phyloP scores from a whole-genome alignment of 1,140 invertebrate genomes.

The Acromyrmex heyeri region DNA sequence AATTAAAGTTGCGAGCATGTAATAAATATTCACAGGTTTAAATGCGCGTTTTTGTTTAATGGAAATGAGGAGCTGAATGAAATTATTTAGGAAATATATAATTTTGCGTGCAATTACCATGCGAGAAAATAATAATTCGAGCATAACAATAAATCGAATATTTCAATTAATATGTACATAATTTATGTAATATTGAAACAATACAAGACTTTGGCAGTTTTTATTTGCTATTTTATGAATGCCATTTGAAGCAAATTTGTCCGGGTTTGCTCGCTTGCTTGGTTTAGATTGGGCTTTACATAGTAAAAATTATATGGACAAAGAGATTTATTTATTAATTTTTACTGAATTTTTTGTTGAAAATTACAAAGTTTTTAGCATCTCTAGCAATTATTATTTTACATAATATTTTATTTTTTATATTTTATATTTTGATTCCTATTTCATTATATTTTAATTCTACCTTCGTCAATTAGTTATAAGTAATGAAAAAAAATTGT shows the following conservation, averaged over 20 bases:
- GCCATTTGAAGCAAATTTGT: neutral
- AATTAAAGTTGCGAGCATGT: slow-evolving; percentile 23
- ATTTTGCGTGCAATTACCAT: neutral
- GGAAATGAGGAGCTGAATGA: slow-evolving; percentile 3
- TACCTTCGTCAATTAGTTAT: neutral
- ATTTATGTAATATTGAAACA: neutral
- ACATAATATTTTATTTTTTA: slow-evolving; percentile 1
- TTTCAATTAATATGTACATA: slow-evolving; percentile 7
- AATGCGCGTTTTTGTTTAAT: slow-evolving; percentile 18
- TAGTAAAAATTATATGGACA: neutral
- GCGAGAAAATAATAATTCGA: slow-evolving; percentile 18
- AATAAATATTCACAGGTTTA: slow-evolving; percentile 26
- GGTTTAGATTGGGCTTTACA: neutral
- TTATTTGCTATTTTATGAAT: neutral
- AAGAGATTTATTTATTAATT: neutral
- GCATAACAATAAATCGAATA: slow-evolving; percentile 9
- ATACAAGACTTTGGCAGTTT: neutral
- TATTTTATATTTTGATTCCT: neutral
- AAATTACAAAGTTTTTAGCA: neutral
- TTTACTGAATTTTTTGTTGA: neutral
- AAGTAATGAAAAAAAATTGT: neutral
- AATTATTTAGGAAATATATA: slow-evolving; percentile 39
- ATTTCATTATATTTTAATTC: neutral
- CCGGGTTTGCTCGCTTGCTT: neutral
- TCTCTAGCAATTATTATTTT: neutral